A percentile compares a stretch with the other conserved stretches of the same genome.
These are phyloP conservation scores for Brachypodius melanocephalos DNA, from an alignment of 2,113 vertebrate genomes.

Conservation along the genomic window DNA sequence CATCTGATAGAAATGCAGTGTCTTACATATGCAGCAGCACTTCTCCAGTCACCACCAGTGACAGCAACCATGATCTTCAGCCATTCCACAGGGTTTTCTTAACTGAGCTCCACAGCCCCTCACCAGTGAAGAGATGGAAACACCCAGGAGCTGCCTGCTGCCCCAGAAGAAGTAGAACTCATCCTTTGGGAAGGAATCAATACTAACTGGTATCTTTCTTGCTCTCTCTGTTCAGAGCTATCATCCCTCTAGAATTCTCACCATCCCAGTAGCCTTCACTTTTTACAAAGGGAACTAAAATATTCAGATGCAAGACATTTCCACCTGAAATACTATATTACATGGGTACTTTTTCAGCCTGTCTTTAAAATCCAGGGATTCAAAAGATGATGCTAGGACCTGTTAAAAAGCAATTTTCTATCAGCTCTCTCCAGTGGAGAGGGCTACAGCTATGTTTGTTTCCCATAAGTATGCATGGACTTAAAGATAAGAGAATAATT, in stretches of 20 bases:
- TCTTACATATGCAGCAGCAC: neutral
- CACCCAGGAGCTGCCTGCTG: neutral
- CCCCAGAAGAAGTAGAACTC: neutral
- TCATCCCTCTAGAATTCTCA: neutral
- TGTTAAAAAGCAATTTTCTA: neutral
- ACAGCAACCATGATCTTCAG: neutral
- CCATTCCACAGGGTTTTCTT: neutral
- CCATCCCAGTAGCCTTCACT: neutral
- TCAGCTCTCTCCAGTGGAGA: constrained; percentile 28
- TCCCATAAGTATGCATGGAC: neutral
- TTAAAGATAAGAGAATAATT: constrained; percentile 54
- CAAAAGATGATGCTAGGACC: neutral
- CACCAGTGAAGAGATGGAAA: neutral
- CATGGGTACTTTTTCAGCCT: neutral
- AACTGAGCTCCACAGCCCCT: neutral
- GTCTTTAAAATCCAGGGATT: constrained; percentile 20
- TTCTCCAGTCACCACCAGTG: neutral
- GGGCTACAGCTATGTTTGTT: neutral
- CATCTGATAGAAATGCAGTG: neutral
- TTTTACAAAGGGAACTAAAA: neutral
- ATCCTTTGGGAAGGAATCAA: neutral
- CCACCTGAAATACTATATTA: neutral
- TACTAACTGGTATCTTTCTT: neutral
- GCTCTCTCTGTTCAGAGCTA: neutral
- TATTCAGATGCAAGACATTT: neutral